Base-by-base conservation (phyloP, 1,140 invertebrate species). In the Drosophila sp. region DNA sequence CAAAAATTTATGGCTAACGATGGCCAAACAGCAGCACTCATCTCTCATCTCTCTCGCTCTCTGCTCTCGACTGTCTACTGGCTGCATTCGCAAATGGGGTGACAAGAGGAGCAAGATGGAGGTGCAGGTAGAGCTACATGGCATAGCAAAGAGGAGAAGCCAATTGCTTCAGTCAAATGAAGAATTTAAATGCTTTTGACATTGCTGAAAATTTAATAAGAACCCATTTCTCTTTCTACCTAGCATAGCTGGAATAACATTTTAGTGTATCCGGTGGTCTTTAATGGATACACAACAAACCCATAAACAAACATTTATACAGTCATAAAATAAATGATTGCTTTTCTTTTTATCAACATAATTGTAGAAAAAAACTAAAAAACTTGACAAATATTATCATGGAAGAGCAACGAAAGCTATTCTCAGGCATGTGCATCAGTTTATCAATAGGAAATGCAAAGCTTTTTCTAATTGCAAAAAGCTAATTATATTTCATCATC, bases 1-100 rank as follows among this genome's bases (percentile, higher is more conserved):
- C 32, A 58, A 58, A 77, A 77, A 77, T 77, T 77, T 77, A 71
- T 77, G 60, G 66, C 66, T 33, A 70, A 57, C 55, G 60, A 74
- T 72, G 60, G 60, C 38, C 69, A 50, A 29, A 29, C 7, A 35
- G 38, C 3, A 35, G 27, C 2, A 56, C 30, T 50, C 44, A 50
- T 50, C 35, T 38, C 33, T 35, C 33, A 17, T 35, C 17, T 47
- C 44, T 47, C 44, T 40, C 2, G 8, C 38, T 40, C 40, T 41
- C 40, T 41, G 40, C 2, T 41, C n/a, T 11, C 40, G 38, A 4
- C 17, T 17, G 17, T 17, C 17, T 17, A 17, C 17, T 17, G 17
- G 17, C 17, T 17, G 17, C 17, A 17, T 17, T 17, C 17, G 40
- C 41, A 60, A 69, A 38, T 63, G 17, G 35, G 35, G 10, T 38